phyloP scores from a whole-genome alignment of 1,140 invertebrate genomes.

The Drosophila truncata region DNA sequence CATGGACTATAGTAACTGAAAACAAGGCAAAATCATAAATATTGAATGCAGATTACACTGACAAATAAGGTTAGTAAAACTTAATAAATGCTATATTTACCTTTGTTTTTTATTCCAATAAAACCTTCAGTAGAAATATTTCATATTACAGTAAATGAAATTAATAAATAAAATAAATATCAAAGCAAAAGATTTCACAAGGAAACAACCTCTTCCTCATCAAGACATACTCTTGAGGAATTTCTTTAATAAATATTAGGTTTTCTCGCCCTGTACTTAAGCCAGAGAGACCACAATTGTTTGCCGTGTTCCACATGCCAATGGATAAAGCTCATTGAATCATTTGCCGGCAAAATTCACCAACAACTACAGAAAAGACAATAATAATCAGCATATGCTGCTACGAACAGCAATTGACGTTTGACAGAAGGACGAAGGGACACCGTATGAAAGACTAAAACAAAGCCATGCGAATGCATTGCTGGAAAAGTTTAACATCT shows the following conservation, averaged over 20 bases:
- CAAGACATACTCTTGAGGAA: background rate
- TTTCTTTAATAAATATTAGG: background rate
- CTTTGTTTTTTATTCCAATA: no score
- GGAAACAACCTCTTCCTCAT: background rate
- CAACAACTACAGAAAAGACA: conserved; percentile 31
- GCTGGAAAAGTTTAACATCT: conserved; percentile 71
- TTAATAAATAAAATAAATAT: no score
- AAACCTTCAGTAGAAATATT: no score
- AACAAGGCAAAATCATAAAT: conserved; percentile 39
- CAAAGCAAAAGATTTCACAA: background rate
- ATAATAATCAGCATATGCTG: conserved; percentile 69
- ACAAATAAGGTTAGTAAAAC: background rate
- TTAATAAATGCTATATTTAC: background rate
- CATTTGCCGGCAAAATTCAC: conserved; percentile 45
- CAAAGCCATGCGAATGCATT: conserved; percentile 71
- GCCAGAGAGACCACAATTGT: conserved; percentile 33
- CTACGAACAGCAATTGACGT: conserved; percentile 58
- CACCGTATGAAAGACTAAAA: conserved; percentile 1
- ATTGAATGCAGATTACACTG: conserved; percentile 27
- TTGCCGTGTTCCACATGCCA: conserved; percentile 46
- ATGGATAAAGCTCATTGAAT: conserved; percentile 70
- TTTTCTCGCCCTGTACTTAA: conserved; percentile 16
- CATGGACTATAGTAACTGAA: conserved; percentile 2
- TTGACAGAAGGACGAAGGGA: conserved; percentile 46
- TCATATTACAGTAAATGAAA: no score